A percentile compares a stretch with the other conserved stretches of the same genome.
phyloP scores from a whole-genome alignment of 2,113 vertebrate species.

The Crotalus helleri region DNA sequence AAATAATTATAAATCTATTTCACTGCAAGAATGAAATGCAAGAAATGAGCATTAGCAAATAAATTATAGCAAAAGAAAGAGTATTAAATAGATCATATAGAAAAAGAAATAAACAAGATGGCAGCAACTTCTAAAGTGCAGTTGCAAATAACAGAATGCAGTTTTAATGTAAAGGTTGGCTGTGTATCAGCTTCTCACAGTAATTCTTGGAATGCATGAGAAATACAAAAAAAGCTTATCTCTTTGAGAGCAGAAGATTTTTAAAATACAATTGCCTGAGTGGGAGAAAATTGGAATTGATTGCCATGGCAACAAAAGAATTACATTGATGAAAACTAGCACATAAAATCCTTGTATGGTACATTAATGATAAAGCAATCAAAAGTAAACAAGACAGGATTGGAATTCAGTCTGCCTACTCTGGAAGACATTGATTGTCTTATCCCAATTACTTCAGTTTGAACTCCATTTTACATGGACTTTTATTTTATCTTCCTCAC shows the following conservation, averaged over 20 bases:
- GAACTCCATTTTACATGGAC: not conserved
- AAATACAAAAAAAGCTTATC: conserved; percentile 74
- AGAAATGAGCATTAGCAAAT: conserved; percentile 37
- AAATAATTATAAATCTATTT: not conserved
- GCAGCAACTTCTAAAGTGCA: conserved; percentile 55
- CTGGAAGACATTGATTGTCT: conserved; percentile 50
- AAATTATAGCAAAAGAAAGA: conserved; percentile 44
- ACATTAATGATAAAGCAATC: conserved; percentile 73
- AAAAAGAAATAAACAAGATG: conserved; percentile 64
- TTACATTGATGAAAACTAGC: conserved; percentile 72
- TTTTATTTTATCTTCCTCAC: not conserved
- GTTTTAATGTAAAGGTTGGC: conserved; percentile 64
- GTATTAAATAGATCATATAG: conserved; percentile 47
- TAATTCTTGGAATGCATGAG: conserved; percentile 62
- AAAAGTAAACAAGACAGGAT: conserved; percentile 64
- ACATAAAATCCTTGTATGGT: conserved; percentile 70
- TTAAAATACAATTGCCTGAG: conserved; percentile 79
- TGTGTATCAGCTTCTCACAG: conserved; percentile 47
- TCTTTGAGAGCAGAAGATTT: conserved; percentile 74
- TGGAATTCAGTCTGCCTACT: conserved; percentile 56
- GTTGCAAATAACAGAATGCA: conserved; percentile 52
- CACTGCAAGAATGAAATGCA: conserved; percentile 13
- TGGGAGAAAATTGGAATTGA: conserved; percentile 74
- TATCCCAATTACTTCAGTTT: conserved; percentile 16
- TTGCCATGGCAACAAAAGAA: conserved; percentile 81